These are phyloP conservation scores for Callospermophilus lateralis DNA, from an alignment of 2,113 vertebrate species.

Conservation along the genomic window DNA sequence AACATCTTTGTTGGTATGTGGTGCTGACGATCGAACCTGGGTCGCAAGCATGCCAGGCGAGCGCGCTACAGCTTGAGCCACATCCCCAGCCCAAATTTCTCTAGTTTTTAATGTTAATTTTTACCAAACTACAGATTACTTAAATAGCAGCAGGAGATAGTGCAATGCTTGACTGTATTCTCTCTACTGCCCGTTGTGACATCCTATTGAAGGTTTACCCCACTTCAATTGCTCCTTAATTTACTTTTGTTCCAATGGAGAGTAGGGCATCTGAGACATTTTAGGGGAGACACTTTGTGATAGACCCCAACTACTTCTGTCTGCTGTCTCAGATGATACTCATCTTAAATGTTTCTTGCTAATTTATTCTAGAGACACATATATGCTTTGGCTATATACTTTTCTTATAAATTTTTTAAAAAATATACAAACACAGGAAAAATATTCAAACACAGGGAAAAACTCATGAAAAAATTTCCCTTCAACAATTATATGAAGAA, in stretches of 20 bases:
- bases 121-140: neutral
- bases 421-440: neutral
- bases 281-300: accelerated
- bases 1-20: too few species aligned
- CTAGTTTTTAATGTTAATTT: neutral
- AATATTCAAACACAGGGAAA: neutral
- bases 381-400: neutral
- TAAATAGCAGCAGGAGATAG: neutral
- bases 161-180: neutral
- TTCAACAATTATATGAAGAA: neutral
- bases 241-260: neutral
- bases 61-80: too few species aligned
- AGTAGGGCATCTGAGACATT: neutral
- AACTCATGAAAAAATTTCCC: neutral
- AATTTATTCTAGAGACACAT: neutral
- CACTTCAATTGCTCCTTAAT: neutral
- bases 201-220: neutral
- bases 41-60: too few species aligned
- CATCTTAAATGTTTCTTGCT: neutral
- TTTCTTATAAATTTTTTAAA: conserved; percentile 6
- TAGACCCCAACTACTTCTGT: neutral
- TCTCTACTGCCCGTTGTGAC: neutral
- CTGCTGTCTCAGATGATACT: neutral
- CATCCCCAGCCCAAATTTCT: too few species aligned
- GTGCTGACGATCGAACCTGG: too few species aligned